Evolutionary conservation across 2,797 vertebrate species (phyloP).

Genomic region (Limnodromus scolopaceus): DNA sequence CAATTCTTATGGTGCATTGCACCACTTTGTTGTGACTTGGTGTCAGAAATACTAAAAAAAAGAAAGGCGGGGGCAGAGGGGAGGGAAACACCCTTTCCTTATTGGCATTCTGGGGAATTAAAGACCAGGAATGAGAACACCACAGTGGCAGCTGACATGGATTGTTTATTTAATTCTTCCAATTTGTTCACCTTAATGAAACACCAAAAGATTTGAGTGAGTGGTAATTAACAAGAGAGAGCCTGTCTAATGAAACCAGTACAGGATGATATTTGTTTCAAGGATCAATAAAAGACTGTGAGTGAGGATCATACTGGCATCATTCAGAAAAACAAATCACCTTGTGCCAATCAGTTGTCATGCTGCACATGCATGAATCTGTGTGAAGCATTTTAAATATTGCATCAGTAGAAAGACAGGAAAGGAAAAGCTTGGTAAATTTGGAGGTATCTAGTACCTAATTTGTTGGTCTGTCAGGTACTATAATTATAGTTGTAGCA

Average conservation of each 20-base stretch:
- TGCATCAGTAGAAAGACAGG: not conserved
- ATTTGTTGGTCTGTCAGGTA: slow-evolving; percentile 64
- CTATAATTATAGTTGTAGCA: slow-evolving; percentile 55
- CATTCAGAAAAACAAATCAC: slow-evolving; percentile 83
- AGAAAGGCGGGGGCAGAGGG: not conserved
- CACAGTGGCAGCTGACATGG: slow-evolving; percentile 55
- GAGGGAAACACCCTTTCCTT: slow-evolving; percentile 66
- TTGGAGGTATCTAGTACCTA: slow-evolving; percentile 9
- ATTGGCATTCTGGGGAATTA: slow-evolving; percentile 60
- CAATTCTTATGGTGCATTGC: slow-evolving; percentile 38
- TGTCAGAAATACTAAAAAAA: slow-evolving; percentile 24
- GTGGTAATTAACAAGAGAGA: slow-evolving; percentile 91
- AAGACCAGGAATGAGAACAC: not conserved
- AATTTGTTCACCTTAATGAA: slow-evolving; percentile 93
- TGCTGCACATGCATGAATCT: slow-evolving; percentile 31
- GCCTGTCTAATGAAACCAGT: slow-evolving; percentile 86
- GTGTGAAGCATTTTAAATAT: slow-evolving; percentile 56
- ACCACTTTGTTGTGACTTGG: slow-evolving; percentile 17
- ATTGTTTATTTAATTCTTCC: slow-evolving; percentile 88
- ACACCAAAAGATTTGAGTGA: slow-evolving; percentile 89
- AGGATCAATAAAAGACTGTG: slow-evolving; percentile 86
- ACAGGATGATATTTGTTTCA: slow-evolving; percentile 81
- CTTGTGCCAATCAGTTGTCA: slow-evolving; percentile 79
- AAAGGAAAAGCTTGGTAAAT: not conserved
- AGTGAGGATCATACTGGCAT: slow-evolving; percentile 74